Evolutionary conservation across 2,113 vertebrate species (phyloP), one percentile per base, ranked within the genome.

Genomic region (Sinocyclocheilus maitianheensis): DNA sequence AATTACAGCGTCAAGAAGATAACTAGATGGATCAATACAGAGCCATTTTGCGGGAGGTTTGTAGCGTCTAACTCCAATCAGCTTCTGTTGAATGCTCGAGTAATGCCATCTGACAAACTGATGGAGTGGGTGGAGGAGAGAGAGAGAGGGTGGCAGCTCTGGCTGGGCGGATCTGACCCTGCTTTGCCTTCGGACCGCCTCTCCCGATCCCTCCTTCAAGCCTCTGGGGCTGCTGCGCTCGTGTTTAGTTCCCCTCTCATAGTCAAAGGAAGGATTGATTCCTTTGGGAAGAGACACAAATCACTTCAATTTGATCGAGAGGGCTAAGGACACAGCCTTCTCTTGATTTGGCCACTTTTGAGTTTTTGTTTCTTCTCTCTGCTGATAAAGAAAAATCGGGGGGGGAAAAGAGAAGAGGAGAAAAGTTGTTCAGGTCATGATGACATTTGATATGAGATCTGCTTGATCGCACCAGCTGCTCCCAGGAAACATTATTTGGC

Each of bases 251-350:
- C 26, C 96, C 94, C 94, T 92, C 94, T 94, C 93, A 93, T 81
- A 94, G 93, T 94, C 92, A 94, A 93, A 92, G 37, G 72, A 85
- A 89, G 91, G 92, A 34, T 51, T 69, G 93, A 94, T 93, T 96
- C 96, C 95, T 96, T 91, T 94, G 96, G 96, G 95, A 96, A 95
- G 93, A 91, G 92, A 95, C 95, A 96, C 96, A 94, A 95, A 95
- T 95, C 96, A 93, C 93, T 95, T 92, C 94, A 92, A 90, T 94
- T 89, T 94, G 89, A 93, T 91, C 92, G 85, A 82, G 92, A 91
- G 90, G 80, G 90, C 85, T 85, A 90, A 91, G 91, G 90, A 92
- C 91, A 89, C 76, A 55, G 43, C 26, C 88, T 77, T 16, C 90
- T 91, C 90, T 90, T 82, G 86, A 85, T 85, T 91, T 81, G 9